A percentile compares a stretch with the other conserved stretches of the same genome.
These are phyloP conservation scores for Tenthredo mesomela DNA, from an alignment of 2,888 invertebrate species.

Conservation along the genomic window DNA sequence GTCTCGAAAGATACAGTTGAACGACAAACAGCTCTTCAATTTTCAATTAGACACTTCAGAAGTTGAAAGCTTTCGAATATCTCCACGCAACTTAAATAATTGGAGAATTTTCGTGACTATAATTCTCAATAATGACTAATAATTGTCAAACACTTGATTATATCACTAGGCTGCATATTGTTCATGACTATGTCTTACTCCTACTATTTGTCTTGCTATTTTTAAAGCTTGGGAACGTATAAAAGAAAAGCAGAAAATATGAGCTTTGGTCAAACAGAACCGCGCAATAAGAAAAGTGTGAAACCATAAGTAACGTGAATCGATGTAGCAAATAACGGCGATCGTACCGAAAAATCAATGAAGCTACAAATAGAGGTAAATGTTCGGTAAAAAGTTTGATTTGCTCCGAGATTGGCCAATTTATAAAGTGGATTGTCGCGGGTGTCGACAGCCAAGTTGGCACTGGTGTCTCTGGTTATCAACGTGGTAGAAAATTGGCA, in stretches of 20 bases:
- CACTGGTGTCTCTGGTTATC: slow-evolving; percentile 41
- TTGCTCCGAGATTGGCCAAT: slow-evolving; percentile 46
- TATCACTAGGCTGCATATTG: not conserved
- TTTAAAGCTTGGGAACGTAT: no score
- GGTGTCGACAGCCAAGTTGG: slow-evolving; percentile 31
- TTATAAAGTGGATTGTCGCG: slow-evolving; percentile 43
- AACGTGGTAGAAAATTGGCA: slow-evolving; percentile 43
- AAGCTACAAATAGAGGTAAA: not conserved
- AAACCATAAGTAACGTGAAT: slow-evolving; percentile 5
- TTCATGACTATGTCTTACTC: no score
- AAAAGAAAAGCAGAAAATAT: not conserved
- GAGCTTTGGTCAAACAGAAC: not conserved
- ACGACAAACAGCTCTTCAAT: not conserved
- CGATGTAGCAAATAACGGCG: not conserved
- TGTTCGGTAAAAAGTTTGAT: slow-evolving; percentile 43
- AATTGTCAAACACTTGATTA: not conserved
- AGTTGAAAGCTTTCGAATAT: not conserved
- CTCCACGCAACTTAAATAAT: not conserved
- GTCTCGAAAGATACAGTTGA: not conserved
- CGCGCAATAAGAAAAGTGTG: slow-evolving; percentile 1
- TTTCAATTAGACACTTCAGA: not conserved
- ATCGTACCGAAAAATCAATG: not conserved
- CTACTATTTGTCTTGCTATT: not conserved
- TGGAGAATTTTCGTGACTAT: not conserved
- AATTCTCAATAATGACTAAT: not conserved